These are phyloP conservation scores for Drosophila miranda DNA, from an alignment of 1,140 invertebrate genomes.

Conservation along the genomic window DNA sequence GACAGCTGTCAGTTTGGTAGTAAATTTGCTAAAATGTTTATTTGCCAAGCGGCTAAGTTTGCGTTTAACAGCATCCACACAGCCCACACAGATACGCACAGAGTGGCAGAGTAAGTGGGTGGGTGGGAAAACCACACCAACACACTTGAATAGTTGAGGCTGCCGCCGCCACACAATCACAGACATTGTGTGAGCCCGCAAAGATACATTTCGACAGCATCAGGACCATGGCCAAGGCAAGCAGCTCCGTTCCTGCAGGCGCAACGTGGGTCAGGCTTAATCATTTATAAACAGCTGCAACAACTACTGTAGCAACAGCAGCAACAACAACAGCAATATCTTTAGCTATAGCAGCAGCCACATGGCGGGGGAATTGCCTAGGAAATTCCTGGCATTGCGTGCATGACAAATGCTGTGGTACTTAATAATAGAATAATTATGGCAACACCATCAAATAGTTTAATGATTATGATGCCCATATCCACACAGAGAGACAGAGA, in stretches of 20 bases:
- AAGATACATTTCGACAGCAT: slow-evolving; percentile 24
- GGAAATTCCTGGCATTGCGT: slow-evolving; percentile 52
- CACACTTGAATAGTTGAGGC: slow-evolving; percentile 56
- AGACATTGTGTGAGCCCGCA: slow-evolving; percentile 51
- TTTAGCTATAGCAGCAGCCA: slow-evolving; percentile 20
- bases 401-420: slow-evolving; percentile 79
- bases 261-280: slow-evolving; percentile 67
- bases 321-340: too few relatives aligned
- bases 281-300: slow-evolving; percentile 74
- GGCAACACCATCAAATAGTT: slow-evolving; percentile 73
- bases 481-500: slow-evolving; percentile 19
- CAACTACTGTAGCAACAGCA: slow-evolving; percentile 7
- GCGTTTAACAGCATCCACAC: slow-evolving; percentile 62
- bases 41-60: slow-evolving; percentile 79
- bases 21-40: slow-evolving; percentile 81
- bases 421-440: slow-evolving; percentile 81
- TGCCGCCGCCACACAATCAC: slow-evolving; percentile 50
- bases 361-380: slow-evolving; percentile 23
- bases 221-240: slow-evolving; percentile 11
- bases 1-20: slow-evolving; percentile 80
- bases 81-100: slow-evolving; percentile 22
- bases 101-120: neutral
- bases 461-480: slow-evolving; percentile 69
- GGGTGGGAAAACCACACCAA: slow-evolving; percentile 20
- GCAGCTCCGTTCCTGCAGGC: slow-evolving; percentile 33